Evolutionary conservation across 2,888 invertebrate species (phyloP).

Genomic region (Microctonus hyperodae): DNA sequence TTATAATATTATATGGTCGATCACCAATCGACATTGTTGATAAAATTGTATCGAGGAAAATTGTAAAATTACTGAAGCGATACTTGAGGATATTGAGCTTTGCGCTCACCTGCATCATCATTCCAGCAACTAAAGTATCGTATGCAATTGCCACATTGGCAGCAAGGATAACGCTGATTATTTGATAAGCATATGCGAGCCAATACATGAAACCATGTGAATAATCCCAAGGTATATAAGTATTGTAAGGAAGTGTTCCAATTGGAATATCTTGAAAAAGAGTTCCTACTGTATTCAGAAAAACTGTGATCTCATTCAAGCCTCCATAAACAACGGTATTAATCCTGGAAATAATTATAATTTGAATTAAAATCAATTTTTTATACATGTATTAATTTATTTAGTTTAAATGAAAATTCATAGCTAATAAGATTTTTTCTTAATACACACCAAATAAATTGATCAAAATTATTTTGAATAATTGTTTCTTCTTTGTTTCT

Average conservation of each 20-base stretch:
- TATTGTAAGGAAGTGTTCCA: constrained; percentile 24
- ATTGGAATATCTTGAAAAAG: constrained; percentile 19
- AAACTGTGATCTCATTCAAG: constrained; percentile 26
- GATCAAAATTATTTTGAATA: constrained; percentile 20
- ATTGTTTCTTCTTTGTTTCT: constrained; percentile 11
- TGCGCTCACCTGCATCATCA: constrained; percentile 25
- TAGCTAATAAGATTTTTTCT: background rate
- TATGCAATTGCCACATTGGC: constrained; percentile 26
- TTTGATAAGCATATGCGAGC: constrained; percentile 26
- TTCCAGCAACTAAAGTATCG: constrained; percentile 25
- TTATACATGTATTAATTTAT: background rate
- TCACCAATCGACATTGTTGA: background rate
- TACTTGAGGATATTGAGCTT: constrained; percentile 28
- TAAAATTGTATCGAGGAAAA: background rate
- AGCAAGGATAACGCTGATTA: constrained; percentile 26
- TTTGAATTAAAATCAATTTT: too few relatives aligned
- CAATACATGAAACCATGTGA: constrained; percentile 24
- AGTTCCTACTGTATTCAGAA: constrained; percentile 24
- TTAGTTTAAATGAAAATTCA: background rate
- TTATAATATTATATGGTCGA: background rate
- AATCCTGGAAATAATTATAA: constrained; percentile 15
- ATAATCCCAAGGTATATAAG: constrained; percentile 28
- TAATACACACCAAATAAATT: constrained; percentile 21
- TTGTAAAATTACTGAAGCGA: constrained; percentile 16
- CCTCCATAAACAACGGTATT: constrained; percentile 26